Percentiles rank a stretch among this genome's conserved stretches.
Evolutionary conservation across 1,140 invertebrate genomes (phyloP).

Genomic region (Caenorhabditis remanei): DNA sequence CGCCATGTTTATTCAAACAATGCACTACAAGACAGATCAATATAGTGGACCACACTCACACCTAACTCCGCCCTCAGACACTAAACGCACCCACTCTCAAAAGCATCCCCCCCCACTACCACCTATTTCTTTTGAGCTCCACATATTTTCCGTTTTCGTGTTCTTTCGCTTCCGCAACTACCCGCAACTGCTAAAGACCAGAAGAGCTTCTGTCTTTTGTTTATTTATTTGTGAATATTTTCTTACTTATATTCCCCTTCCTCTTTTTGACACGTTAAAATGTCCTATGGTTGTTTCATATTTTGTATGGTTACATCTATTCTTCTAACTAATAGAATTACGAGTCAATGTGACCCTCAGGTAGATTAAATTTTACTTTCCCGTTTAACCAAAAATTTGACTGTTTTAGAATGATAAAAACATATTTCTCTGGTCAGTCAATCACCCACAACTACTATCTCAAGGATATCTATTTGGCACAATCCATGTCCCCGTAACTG

Average conservation of each 20-base stretch:
- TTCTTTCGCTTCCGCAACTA: constrained; percentile 26
- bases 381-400: neutral
- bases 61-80: constrained; percentile 15
- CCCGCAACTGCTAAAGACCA: constrained; percentile 24
- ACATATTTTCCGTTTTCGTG: neutral
- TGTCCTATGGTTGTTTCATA: neutral
- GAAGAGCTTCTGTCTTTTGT: constrained; percentile 11
- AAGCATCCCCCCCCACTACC: neutral
- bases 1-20: constrained; percentile 7
- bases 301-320: neutral
- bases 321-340: neutral
- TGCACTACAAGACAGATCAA: constrained; percentile 41
- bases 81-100: neutral
- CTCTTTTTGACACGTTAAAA: constrained; percentile 29
- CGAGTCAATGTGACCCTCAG: neutral
- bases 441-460: neutral
- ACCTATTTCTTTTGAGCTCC: constrained; percentile 24
- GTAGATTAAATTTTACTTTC: neutral
- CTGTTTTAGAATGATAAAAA: constrained; percentile 19
- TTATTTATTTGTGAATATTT: constrained; percentile 27
- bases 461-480: constrained; percentile 62
- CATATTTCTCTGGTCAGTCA: constrained; percentile 60
- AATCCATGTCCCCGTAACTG: constrained; percentile 59
- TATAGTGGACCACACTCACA: constrained; percentile 44
- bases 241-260: neutral